Percentiles rank a stretch among this genome's conserved stretches.
Evolutionary conservation across 2,797 vertebrate genomes (phyloP).

Genomic region (Sebastolobus alascanus): DNA sequence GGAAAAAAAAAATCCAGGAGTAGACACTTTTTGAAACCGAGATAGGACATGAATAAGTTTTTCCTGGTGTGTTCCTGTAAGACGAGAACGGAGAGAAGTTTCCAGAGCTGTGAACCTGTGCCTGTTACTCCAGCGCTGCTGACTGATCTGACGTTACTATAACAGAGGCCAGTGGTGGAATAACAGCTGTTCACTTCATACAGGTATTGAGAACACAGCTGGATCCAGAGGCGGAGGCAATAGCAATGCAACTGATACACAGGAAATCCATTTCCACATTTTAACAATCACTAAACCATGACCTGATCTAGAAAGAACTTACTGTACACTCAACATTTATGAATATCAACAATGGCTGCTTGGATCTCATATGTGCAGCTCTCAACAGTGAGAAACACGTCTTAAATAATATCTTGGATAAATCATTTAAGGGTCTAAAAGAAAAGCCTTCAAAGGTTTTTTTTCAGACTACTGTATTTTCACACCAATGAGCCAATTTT

Average conservation of each 20-base stretch:
- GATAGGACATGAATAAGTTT: constrained; percentile 64
- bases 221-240: constrained; percentile 19
- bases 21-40: constrained; percentile 28
- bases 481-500: neutral
- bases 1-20: constrained; percentile 36
- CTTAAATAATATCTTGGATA: neutral
- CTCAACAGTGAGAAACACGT: neutral
- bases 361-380: neutral
- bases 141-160: constrained; percentile 51
- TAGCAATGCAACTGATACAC: constrained; percentile 5
- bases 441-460: fast-evolving
- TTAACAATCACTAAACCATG: neutral
- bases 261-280: constrained; percentile 29
- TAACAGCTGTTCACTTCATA: constrained; percentile 50
- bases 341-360: neutral
- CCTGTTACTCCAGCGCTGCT: constrained; percentile 15
- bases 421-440: neutral
- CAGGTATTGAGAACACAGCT: constrained; percentile 51
- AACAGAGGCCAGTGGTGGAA: constrained; percentile 47
- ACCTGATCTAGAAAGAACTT: neutral
- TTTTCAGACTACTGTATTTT: neutral
- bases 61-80: constrained; percentile 63
- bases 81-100: constrained; percentile 53
- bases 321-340: neutral
- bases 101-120: constrained; percentile 61